phyloP scores from a whole-genome alignment of 2,888 invertebrate species.

The Drosophila eohydei region DNA sequence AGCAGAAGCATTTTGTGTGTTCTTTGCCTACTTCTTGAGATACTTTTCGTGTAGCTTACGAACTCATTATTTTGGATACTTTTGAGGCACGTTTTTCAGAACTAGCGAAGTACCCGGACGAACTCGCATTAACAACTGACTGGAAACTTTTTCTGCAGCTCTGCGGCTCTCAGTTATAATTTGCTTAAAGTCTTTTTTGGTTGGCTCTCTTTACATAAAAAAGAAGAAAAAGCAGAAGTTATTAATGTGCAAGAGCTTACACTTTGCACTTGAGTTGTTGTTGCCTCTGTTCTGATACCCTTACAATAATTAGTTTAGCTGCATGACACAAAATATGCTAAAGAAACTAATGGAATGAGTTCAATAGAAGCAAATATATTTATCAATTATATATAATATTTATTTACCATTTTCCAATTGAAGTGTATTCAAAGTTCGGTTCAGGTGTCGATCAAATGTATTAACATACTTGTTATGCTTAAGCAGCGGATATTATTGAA shows the following conservation, averaged over 20 bases:
- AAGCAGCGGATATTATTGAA: slow-evolving; percentile 63
- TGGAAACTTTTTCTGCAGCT: slow-evolving; percentile 17
- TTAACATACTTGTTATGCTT: slow-evolving; percentile 33
- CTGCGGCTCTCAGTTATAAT: slow-evolving; percentile 3
- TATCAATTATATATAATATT: background rate
- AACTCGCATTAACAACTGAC: slow-evolving; percentile 32
- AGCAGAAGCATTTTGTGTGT: slow-evolving; percentile 30
- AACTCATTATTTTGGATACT: slow-evolving; percentile 14
- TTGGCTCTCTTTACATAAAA: slow-evolving; percentile 9
- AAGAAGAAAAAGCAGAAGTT: slow-evolving; percentile 12
- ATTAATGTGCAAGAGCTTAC: slow-evolving; percentile 63
- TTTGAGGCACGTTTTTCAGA: background rate
- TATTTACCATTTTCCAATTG: background rate
- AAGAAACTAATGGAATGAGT: no score
- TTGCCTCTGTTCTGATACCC: background rate
- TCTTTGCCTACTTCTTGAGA: slow-evolving; percentile 1
- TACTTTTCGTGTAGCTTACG: slow-evolving; percentile 1
- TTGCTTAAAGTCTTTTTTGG: slow-evolving; percentile 9
- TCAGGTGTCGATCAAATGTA: background rate
- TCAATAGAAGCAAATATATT: no score
- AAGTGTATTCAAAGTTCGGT: background rate
- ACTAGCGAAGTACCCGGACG: slow-evolving; percentile 6
- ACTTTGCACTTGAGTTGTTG: slow-evolving; percentile 38
- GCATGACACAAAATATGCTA: background rate
- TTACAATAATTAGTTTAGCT: background rate